phyloP scores from a whole-genome alignment of 2,797 vertebrate genomes.

The Sebastes oblongus region DNA sequence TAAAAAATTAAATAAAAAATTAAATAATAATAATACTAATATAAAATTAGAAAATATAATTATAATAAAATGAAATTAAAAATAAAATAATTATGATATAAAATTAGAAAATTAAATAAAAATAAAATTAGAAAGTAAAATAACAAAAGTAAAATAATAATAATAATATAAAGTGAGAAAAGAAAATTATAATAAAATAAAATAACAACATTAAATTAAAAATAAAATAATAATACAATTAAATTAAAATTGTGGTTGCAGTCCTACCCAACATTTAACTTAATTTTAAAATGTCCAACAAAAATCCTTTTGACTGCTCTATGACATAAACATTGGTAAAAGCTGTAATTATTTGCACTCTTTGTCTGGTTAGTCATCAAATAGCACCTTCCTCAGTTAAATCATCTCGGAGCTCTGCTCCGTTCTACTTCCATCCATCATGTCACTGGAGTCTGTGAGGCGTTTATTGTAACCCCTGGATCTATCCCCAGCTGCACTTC shows the following conservation, averaged over 20 bases:
- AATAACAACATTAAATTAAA: not conserved
- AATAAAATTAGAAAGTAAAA: no score
- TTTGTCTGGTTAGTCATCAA: not conserved
- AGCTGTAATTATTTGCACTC: not conserved
- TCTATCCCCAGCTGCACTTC: not conserved
- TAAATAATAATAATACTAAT: no score
- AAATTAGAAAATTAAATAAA: no score
- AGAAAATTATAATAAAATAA: not conserved
- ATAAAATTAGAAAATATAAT: no score
- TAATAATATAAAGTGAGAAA: no score
- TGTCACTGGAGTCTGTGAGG: conserved; percentile 13
- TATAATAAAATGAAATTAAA: no score
- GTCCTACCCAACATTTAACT: no score
- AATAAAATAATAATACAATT: not conserved
- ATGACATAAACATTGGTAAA: not conserved
- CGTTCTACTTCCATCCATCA: not conserved
- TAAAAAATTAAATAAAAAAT: no score
- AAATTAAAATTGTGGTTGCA: not conserved
- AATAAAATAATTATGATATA: no score
- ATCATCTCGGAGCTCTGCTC: not conserved
- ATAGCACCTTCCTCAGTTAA: not conserved
- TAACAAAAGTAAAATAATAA: no score
- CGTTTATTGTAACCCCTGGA: conserved; percentile 33
- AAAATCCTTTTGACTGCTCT: not conserved
- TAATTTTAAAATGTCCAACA: not conserved